Base-by-base conservation (phyloP, 2,888 invertebrate species). In the Hydrotaea diabolus region DNA sequence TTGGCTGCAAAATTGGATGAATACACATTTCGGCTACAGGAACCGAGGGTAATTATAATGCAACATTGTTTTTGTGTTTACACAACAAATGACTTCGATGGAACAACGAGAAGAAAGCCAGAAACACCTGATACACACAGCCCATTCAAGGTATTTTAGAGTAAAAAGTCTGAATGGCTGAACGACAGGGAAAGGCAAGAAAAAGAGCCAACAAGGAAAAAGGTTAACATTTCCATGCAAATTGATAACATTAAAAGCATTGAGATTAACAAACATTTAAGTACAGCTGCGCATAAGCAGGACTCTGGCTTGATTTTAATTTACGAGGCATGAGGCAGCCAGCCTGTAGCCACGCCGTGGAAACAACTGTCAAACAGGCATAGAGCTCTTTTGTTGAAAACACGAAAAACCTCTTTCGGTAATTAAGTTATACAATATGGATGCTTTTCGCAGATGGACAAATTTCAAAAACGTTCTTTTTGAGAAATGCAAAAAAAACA, bases 161-260 rank as follows among this genome's bases (percentile, higher is more conserved):
- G 21, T 15, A 13, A 59, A 59, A 73, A 4, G 31, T 2, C 31
- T 21, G 49, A 59, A 80, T 69, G 53, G 26, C 3, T 53, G 71
- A 19, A 31, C 19, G 23, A 39, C 23, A 39, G 9, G 39, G 39
- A 8, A 11, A 4, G 26, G 36, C 55, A 17, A 49, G 57, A 53
- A 49, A 59, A 39, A 66, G n/a, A 62, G 31, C 62, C n/a, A 31
- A 9, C 62, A n/a, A n/a, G 15, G 23, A 43, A 69, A 71, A 53
- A 62, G 49, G 75, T 80, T 71, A 69, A 59, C 73, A 80, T 69
- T 80, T 77, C 26, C 69, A 83, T 66, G 39, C 76, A 74, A 75
- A 59, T 80, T 83, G 66, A 77, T 83, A 79, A 80, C 43, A 73
- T 59, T 83, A 80, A 80, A 80, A 83, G 80, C 80, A 66, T 77